Percentiles rank a stretch among this genome's conserved stretches.
Evolutionary conservation across 2,113 vertebrate genomes (phyloP).

Genomic region (Oreotrochilus melanogaster): DNA sequence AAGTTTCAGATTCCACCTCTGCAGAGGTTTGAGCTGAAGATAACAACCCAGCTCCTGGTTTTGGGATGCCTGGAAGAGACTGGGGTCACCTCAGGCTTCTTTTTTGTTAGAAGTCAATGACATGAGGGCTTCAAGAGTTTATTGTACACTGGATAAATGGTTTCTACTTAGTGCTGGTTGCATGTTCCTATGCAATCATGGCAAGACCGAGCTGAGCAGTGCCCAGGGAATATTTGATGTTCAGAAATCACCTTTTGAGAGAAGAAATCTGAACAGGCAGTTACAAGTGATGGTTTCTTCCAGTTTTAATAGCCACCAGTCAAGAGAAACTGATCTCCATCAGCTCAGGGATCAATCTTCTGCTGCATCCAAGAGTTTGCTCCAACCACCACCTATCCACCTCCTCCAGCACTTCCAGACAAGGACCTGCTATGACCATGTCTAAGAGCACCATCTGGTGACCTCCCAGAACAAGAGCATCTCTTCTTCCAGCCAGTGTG

Average conservation of each 20-base stretch:
- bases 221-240: background rate
- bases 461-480: background rate
- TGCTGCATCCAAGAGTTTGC: background rate
- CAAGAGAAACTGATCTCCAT: background rate
- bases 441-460: background rate
- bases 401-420: background rate
- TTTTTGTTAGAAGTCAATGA: background rate
- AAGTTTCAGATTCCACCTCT: background rate
- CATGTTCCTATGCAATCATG: accelerated
- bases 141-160: no score
- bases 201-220: background rate
- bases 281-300: background rate
- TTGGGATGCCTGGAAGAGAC: no score
- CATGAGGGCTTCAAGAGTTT: background rate
- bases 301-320: background rate
- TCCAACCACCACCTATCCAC: background rate
- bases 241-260: background rate
- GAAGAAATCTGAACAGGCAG: background rate
- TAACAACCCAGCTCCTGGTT: background rate
- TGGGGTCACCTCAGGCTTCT: background rate
- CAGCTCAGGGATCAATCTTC: background rate
- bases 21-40: background rate
- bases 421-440: background rate
- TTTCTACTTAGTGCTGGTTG: background rate
- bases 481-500: background rate